Base-by-base conservation (phyloP, 2,113 vertebrate species). In the Myxocyprinus asiaticus region DNA sequence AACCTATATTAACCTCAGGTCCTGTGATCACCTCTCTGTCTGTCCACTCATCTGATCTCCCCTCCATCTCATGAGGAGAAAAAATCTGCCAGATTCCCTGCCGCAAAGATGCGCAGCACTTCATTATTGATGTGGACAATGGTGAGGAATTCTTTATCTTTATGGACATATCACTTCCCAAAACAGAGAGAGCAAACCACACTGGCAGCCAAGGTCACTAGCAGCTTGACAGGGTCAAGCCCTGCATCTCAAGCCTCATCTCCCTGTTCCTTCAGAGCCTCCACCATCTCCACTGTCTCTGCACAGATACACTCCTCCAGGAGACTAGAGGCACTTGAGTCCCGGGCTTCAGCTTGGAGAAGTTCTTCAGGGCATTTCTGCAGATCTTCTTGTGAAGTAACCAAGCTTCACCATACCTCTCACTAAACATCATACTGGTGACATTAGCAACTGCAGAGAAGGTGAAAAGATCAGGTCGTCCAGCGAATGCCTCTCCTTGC, bases 401-500 rank as follows among this genome's bases (percentile, higher is more conserved):
- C 92, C 85, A 87, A 11, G 79, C 82, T 0, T 93, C 88, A 4
- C 90, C 83, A 2, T 89, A 89, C 77, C 91, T 90, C 68, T 92
- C 84, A 56, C 87, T 91, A 89, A 93, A 93, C 2, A 87, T 87
- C 85, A 92, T 85, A 47, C 91, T 93, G 77, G 85, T 89, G 10
- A 89, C 91, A 15, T 93, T 81, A 72, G 88, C 90, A 7, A 95
- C 77, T 3, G 92, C 89, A 17, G 90, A 92, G 82, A 94, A 92
- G 5, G 88, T 88, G 48, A 92, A 89, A 42, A 93, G 86, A 3
- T 89, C 85, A 17, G 91, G 89, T 12, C 87, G 85, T 17, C 84
- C 89, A 7, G 85, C 85, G 84, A 92, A 95, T 67, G 82, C 83
- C 9, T 92, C 88, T 66, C 90, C 86, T 14, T 90, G 86, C 22